These are phyloP conservation scores for Vanacampus margaritifer DNA, from an alignment of 2,113 vertebrate genomes.

Conservation along the genomic window DNA sequence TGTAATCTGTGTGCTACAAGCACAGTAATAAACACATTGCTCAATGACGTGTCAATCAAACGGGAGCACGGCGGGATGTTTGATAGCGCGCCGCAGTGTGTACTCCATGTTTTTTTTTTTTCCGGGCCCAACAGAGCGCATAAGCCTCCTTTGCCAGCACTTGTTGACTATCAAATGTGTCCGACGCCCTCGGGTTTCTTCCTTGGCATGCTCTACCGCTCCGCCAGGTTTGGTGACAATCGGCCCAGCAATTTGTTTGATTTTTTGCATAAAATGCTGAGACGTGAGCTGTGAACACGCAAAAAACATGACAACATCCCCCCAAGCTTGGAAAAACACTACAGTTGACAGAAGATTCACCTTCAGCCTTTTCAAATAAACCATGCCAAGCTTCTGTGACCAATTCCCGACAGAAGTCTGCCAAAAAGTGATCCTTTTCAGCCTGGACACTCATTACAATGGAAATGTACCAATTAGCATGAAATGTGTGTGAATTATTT, in stretches of 20 bases:
- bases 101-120: neutral
- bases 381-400: neutral
- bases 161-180: constrained; percentile 1
- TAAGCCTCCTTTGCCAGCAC: neutral
- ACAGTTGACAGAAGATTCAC: neutral
- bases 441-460: neutral
- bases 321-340: neutral
- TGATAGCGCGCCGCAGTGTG: neutral
- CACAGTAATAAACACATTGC: constrained; percentile 1
- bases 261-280: constrained; percentile 1
- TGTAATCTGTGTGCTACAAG: neutral
- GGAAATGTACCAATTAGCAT: neutral
- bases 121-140: neutral
- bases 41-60: neutral
- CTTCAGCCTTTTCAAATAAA: neutral
- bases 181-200: constrained; percentile 2
- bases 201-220: neutral
- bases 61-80: neutral
- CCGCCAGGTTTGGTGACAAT: constrained; percentile 7
- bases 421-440: neutral
- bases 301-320: neutral
- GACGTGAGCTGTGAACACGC: neutral
- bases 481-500: neutral
- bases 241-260: neutral
- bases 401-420: neutral